Evolutionary conservation across 2,797 vertebrate genomes (phyloP).

Genomic region (Neomorphus geoffroyi): DNA sequence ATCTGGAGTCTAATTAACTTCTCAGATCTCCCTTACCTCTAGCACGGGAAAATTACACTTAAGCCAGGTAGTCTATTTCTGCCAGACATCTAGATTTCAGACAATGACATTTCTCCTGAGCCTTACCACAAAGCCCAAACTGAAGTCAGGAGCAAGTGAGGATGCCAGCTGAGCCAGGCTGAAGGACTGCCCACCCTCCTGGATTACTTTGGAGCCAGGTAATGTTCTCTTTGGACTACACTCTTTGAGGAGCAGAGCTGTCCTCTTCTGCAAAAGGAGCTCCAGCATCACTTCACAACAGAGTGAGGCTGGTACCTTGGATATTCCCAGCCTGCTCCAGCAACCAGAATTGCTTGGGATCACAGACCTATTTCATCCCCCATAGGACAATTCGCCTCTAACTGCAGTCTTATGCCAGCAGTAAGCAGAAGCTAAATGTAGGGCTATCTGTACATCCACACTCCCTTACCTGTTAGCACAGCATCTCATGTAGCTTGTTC

Average conservation of each 20-base stretch:
- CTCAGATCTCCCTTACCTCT: neutral
- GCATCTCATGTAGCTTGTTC: neutral
- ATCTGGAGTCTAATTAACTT: slow-evolving; percentile 10
- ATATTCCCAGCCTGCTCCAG: neutral
- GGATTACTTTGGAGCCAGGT: neutral
- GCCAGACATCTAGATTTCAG: neutral
- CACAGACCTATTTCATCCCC: neutral
- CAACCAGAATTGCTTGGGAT: neutral
- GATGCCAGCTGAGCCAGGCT: neutral
- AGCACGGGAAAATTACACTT: neutral
- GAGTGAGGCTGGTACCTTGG: neutral
- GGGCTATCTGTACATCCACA: neutral
- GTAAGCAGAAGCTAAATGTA: neutral
- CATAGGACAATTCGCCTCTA: neutral
- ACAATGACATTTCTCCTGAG: neutral
- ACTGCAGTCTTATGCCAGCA: neutral
- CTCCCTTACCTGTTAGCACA: neutral
- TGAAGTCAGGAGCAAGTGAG: neutral
- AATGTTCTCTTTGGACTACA: neutral
- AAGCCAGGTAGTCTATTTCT: neutral
- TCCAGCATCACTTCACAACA: neutral
- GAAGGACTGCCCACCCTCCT: neutral
- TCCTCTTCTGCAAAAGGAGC: neutral
- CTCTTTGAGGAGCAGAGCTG: neutral
- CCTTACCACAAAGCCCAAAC: neutral